Base-by-base conservation (phyloP, 2,797 vertebrate species). In the Gymnocypris eckloni region DNA sequence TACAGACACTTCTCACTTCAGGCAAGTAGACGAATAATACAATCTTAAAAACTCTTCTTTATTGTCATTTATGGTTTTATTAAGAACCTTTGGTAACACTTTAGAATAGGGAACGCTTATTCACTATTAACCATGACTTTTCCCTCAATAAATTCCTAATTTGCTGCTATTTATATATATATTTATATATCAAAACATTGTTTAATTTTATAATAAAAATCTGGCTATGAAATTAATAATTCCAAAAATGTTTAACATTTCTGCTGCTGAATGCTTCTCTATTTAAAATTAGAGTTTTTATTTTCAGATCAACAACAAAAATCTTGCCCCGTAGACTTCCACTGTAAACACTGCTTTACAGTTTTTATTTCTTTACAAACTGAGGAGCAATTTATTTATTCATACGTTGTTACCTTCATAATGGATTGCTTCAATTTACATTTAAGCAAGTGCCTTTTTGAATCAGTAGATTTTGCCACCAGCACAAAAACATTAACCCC, bases 401-500 rank as follows among this genome's bases (percentile, higher is more conserved):
- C n/a, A n/a, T n/a, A n/a, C 20, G 20, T 43, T 59, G 37, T 72
- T 45, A 43, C 52, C n/a, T 72, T 72, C 25, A 66, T 67, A 48
- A 80, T 67, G 61, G 37, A 82, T 59, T 71, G 50, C 81, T 59
- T 82, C 18, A 64, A 45, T 64, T 83, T 83, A 64, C 54, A 64
- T 16, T 73, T 70, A n/a, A 9, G 39, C 22, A 22, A 78, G 54
- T 15, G 20, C 45, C 67, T 50, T 59, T 41, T 54, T 82, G 54
- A 87, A 73, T 85, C 54, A 77, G 52, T 25, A 71, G 75, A 50
- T 86, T 69, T 28, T 79, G 73, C 56, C 59, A 59, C 67, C 15
- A 77, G 82, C 72, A 54, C 45, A 77, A 70, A 71, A 88, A 70
- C 76, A 84, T 78, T 84, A 67, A 85, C 77, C 79, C 75, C 66